Evolutionary conservation across 2,113 vertebrate species (phyloP), one percentile per base, ranked within the genome.

Genomic region (Glareola pratincola): DNA sequence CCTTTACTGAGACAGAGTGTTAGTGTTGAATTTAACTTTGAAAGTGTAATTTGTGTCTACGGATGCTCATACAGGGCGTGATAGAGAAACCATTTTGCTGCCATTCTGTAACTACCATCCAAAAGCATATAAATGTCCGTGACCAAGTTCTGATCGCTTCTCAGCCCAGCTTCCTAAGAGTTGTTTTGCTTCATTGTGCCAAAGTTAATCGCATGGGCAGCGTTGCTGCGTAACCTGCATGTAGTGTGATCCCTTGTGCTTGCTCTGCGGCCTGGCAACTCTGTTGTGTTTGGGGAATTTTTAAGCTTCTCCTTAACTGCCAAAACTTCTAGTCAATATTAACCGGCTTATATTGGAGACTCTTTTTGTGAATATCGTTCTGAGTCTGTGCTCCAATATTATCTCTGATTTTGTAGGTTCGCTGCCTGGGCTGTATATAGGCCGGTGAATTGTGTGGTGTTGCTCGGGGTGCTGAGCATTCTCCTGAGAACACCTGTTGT

Each of bases 201-300:
- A 3, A 15, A 20, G 24, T 18, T 14, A 36, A 18, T 2, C 10
- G 30, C 45, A 8, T 1, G 32, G 45, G 45, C 23, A 43, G 36
- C 2, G 11, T 9, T 37, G 41, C n/a, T 7, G 0, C 14, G 3
- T 27, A 2, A 14, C 29, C 5, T 0, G 3, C 17, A 1, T 51
- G 32, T 23, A 14, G 8, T 47, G 20, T 18, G 6, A 8, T 10
- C 41, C 18, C 26, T 30, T 12, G 12, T 5, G 47, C 64, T 56
- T 27, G 5, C 39, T 20, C 37, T 60, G 51, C 64, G 66, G 41
- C 53, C 27, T 13, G 12, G 26, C 11, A 48, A 43, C 22, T 23
- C 22, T 23, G 60, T 12, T 39, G 23, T 27, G 47, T 48, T 48
- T 22, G 21, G 47, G 37, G 27, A 16, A 15, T 20, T 14, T 45